phyloP scores from a whole-genome alignment of 2,113 vertebrate genomes.

The Rhinolophus sinicus region DNA sequence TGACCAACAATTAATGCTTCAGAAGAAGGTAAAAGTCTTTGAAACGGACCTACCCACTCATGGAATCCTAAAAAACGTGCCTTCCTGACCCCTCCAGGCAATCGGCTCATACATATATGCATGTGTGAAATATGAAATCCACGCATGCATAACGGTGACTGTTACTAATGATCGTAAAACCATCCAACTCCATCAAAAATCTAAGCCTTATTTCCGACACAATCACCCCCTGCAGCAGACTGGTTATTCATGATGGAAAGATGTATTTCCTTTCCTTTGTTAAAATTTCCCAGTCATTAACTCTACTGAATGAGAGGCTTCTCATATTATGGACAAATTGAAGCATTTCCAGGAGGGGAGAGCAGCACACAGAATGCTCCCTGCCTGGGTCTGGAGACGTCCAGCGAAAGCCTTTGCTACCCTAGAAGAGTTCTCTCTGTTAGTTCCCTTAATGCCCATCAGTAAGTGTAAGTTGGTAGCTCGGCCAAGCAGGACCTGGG shows the following conservation, averaged over 20 bases:
- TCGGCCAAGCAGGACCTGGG: background rate
- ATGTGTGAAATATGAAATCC: constrained; percentile 65
- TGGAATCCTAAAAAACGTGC: constrained; percentile 56
- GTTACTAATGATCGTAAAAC: constrained; percentile 69
- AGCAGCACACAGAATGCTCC: background rate
- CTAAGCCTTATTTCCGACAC: constrained; percentile 64
- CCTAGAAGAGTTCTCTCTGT: background rate
- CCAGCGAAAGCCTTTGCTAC: background rate
- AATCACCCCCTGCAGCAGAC: constrained; percentile 44
- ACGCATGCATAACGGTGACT: constrained; percentile 47
- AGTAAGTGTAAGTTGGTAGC: background rate
- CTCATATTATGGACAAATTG: background rate
- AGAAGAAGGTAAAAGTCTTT: constrained; percentile 43
- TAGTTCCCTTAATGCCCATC: background rate
- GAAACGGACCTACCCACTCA: constrained; percentile 19
- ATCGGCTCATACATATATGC: constrained; percentile 12
- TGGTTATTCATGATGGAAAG: constrained; percentile 57
- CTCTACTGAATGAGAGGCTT: constrained; percentile 29
- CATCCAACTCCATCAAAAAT: constrained; percentile 56
- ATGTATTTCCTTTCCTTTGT: constrained; percentile 71
- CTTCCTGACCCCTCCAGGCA: constrained; percentile 65
- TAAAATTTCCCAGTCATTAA: constrained; percentile 68
- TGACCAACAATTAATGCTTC: constrained; percentile 58
- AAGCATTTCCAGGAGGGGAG: background rate
- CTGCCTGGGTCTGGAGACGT: background rate